Percentiles rank a stretch among this genome's conserved stretches.
Conservation (phyloP, 1,140 invertebrate genomes). For the Oncopodura yosiiana region DNA sequence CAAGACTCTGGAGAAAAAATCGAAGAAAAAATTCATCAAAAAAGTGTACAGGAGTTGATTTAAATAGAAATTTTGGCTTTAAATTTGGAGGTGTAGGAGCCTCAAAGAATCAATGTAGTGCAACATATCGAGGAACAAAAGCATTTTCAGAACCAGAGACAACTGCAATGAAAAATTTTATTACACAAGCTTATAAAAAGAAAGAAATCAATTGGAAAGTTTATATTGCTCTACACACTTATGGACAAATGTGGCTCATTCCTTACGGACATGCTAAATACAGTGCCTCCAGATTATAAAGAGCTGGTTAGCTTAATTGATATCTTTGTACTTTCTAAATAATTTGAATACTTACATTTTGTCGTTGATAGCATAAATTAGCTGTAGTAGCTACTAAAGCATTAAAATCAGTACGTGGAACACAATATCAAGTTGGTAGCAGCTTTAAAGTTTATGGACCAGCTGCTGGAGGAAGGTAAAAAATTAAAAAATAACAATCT, state of each 20-base stretch:
- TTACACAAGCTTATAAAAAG: too few species aligned
- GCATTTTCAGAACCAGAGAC: conserved; percentile 68
- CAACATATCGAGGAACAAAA: neutral
- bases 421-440: conserved; percentile 34
- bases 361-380: too few species aligned
- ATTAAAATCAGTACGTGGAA: conserved; percentile 16
- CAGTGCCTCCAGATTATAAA: neutral
- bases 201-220: conserved; percentile 31
- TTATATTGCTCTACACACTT: neutral
- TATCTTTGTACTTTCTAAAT: neutral
- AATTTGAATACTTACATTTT: too few species aligned
- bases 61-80: conserved; percentile 35
- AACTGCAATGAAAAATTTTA: conserved; percentile 47
- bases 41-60: conserved; percentile 33
- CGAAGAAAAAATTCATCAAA: neutral
- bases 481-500: too few species aligned
- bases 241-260: conserved; percentile 29
- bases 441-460: neutral
- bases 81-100: conserved; percentile 57
- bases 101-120: conserved; percentile 46
- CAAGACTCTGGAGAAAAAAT: conserved; percentile 24
- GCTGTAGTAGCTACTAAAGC: conserved; percentile 5
- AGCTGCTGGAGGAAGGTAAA: neutral
- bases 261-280: conserved; percentile 1
- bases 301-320: conserved; percentile 1